These are phyloP conservation scores for Eidolon helvum DNA, from an alignment of 2,113 vertebrate species.

Conservation along the genomic window DNA sequence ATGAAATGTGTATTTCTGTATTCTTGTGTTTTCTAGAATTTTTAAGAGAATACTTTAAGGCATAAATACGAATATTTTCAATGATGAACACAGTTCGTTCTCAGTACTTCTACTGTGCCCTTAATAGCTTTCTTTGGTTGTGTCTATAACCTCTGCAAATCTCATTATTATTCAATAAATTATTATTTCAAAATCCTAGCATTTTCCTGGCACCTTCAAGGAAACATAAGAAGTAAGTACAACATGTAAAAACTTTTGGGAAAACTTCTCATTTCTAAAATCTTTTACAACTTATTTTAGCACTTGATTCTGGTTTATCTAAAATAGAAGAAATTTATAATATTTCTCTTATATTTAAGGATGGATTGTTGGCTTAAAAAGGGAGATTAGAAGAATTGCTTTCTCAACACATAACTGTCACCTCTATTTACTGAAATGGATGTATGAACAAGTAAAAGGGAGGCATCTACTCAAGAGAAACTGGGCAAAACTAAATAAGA, in stretches of 20 bases:
- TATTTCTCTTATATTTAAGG: conserved; percentile 31
- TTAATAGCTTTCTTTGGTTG: neutral
- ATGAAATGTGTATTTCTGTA: neutral
- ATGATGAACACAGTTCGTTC: neutral
- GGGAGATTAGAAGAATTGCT: conserved; percentile 13
- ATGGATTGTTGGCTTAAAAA: conserved; percentile 28
- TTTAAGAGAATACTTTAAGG: conserved; percentile 4
- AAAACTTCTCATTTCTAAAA: neutral
- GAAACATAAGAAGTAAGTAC: conserved; percentile 42
- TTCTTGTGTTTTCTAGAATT: conserved; percentile 37
- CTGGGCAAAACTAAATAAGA: neutral
- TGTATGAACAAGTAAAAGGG: neutral
- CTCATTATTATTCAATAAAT: neutral
- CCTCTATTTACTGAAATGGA: neutral
- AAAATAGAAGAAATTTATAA: neutral
- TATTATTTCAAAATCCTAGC: conserved; percentile 30
- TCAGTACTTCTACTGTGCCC: neutral
- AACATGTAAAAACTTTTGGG: neutral
- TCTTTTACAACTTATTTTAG: conserved; percentile 33
- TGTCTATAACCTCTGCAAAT: neutral
- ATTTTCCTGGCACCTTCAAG: conserved; percentile 16
- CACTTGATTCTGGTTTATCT: neutral
- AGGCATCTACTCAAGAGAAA: neutral
- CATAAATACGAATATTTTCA: neutral
- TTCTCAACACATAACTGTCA: neutral